phyloP scores from a whole-genome alignment of 2,888 invertebrate genomes.

The Nomada fucata region DNA sequence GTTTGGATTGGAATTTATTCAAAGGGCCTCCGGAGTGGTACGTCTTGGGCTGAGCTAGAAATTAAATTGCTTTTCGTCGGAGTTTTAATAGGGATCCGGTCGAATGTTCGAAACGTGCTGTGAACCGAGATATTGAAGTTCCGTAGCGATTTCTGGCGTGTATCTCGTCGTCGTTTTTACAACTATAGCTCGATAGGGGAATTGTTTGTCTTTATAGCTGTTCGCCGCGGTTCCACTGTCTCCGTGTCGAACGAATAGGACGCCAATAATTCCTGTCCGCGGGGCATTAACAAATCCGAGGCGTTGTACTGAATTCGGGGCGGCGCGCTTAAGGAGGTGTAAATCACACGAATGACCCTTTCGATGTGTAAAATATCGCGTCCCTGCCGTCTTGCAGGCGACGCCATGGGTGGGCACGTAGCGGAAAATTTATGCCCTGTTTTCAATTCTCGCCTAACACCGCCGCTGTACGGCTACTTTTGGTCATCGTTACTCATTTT shows the following conservation, averaged over 20 bases:
- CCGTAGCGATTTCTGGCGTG: neutral
- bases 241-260: neutral
- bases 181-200: neutral
- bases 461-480: conserved; percentile 45
- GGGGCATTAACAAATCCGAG: conserved; percentile 21
- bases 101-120: neutral
- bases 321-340: conserved; percentile 58
- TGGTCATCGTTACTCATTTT: conserved; percentile 41
- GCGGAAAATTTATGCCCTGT: conserved; percentile 57
- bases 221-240: neutral
- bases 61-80: conserved; percentile 6
- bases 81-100: neutral
- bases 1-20: conserved; percentile 17
- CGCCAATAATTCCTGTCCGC: neutral
- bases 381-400: conserved; percentile 47
- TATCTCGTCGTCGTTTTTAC: neutral
- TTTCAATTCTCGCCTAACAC: conserved; percentile 54
- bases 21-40: neutral
- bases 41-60: conserved; percentile 4
- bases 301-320: conserved; percentile 53
- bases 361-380: conserved; percentile 64
- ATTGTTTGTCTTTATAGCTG: neutral
- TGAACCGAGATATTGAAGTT: neutral
- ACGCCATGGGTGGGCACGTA: conserved; percentile 53
- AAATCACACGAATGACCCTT: conserved; percentile 57